Conservation (phyloP, 2,888 invertebrate species). For the Eledona agricola region DNA sequence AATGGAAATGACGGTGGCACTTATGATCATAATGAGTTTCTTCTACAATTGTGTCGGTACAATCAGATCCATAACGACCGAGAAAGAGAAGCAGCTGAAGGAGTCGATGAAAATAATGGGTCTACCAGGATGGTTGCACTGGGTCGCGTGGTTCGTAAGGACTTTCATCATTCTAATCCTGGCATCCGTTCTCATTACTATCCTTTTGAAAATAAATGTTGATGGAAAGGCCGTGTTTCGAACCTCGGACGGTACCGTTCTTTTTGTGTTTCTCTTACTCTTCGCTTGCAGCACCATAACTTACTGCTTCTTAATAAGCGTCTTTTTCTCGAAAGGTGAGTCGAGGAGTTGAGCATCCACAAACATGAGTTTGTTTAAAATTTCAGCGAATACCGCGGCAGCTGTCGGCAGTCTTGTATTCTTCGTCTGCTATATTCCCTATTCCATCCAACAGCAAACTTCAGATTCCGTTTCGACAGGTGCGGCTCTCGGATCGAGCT, state of each 20-base stretch:
- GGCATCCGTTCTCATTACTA: constrained; percentile 13
- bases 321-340: constrained; percentile 30
- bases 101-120: constrained; percentile 38
- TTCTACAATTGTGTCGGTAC: constrained; percentile 73
- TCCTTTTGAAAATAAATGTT: constrained; percentile 23
- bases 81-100: constrained; percentile 71
- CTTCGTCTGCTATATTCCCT: constrained; percentile 77
- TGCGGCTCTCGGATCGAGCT: constrained; percentile 69
- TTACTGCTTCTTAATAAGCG: constrained; percentile 27
- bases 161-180: constrained; percentile 24
- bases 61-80: constrained; percentile 70
- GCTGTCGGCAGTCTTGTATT: constrained; percentile 77
- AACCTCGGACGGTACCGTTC: constrained; percentile 10
- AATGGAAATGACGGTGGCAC: constrained; percentile 71
- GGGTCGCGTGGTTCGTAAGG: constrained; percentile 29
- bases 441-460: constrained; percentile 67
- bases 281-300: constrained; percentile 23
- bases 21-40: constrained; percentile 78
- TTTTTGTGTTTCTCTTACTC: constrained; percentile 23
- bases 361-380: too few relatives aligned
- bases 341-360: background rate
- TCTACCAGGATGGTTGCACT: constrained; percentile 30
- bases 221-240: constrained; percentile 10
- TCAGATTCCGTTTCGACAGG: constrained; percentile 69
- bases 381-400: constrained; percentile 80